Percentiles rank a stretch among this genome's conserved stretches.
These are phyloP conservation scores for Paraplagusia blochii DNA, from an alignment of 2,113 vertebrate species.

Conservation along the genomic window DNA sequence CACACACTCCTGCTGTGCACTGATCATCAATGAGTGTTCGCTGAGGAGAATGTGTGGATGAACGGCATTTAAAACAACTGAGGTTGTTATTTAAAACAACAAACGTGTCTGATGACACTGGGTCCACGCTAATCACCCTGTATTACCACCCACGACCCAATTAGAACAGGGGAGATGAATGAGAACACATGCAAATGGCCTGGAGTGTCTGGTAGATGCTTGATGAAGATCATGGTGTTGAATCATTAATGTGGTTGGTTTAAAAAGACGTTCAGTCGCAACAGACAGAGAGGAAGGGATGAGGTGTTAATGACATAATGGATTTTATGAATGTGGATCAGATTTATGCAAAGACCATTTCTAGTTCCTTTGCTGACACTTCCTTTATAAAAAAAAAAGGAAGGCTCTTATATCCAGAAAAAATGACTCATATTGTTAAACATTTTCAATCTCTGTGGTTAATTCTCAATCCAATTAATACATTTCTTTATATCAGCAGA, in stretches of 20 bases:
- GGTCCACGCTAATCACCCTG: slow-evolving; percentile 8
- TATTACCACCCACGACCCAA: slow-evolving; percentile 3
- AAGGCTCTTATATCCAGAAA: no score
- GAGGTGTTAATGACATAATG: background rate
- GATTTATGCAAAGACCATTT: slow-evolving; percentile 7
- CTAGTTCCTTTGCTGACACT: no score
- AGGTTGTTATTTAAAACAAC: background rate
- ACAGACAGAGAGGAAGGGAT: slow-evolving; percentile 10
- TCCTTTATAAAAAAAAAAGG: no score
- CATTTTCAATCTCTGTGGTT: no score
- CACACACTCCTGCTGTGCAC: slow-evolving; percentile 38
- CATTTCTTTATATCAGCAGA: no score
- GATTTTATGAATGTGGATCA: no score
- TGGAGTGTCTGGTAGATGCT: slow-evolving; percentile 29
- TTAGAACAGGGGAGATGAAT: slow-evolving; percentile 4
- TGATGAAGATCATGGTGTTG: slow-evolving; percentile 40
- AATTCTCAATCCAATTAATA: no score
- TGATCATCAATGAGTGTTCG: slow-evolving; percentile 41
- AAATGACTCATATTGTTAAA: no score
- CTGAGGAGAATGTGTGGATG: slow-evolving; percentile 28
- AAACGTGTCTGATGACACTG: no score
- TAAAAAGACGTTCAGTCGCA: slow-evolving; percentile 17
- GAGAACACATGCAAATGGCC: slow-evolving; percentile 28
- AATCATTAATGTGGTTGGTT: slow-evolving; percentile 38
- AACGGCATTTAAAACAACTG: background rate